These are phyloP conservation scores for Rotaria magnacalcarata DNA, from an alignment of 2,888 invertebrate genomes.

Conservation along the genomic window DNA sequence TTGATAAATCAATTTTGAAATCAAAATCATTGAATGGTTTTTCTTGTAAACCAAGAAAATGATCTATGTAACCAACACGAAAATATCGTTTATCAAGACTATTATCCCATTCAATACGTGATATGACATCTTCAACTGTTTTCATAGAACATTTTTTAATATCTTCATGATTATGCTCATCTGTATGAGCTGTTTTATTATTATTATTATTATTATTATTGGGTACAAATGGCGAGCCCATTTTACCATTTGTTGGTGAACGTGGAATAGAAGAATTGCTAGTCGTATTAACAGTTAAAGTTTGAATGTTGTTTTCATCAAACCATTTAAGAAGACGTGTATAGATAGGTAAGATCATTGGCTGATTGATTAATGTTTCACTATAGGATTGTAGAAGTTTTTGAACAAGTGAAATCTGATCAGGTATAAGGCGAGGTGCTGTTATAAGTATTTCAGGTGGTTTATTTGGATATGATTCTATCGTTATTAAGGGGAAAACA, in stretches of 20 bases:
- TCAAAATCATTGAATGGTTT: slow-evolving; percentile 59
- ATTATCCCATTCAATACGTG: slow-evolving; percentile 60
- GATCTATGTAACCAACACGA: slow-evolving; percentile 60
- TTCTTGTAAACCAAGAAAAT: slow-evolving; percentile 61
- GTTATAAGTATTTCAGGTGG: neutral
- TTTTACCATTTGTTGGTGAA: neutral
- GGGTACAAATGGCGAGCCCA: no score
- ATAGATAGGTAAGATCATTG: slow-evolving; percentile 12
- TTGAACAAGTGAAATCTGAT: neutral
- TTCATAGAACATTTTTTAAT: slow-evolving; percentile 53
- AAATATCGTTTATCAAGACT: slow-evolving; percentile 55
- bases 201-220: neutral
- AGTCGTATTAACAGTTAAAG: neutral
- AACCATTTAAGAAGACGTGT: neutral
- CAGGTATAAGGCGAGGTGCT: slow-evolving; percentile 8
- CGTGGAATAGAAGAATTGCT: neutral
- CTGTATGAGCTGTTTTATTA: neutral
- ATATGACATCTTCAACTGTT: slow-evolving; percentile 61
- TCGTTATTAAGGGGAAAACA: neutral
- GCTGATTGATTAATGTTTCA: neutral
- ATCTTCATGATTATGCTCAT: neutral
- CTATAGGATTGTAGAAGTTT: neutral
- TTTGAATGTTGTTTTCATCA: slow-evolving; percentile 25
- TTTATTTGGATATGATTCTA: slow-evolving; percentile 17
- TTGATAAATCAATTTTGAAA: slow-evolving; percentile 51